These are phyloP conservation scores for Erebia aethiops DNA, from an alignment of 2,888 invertebrate genomes.

Conservation along the genomic window DNA sequence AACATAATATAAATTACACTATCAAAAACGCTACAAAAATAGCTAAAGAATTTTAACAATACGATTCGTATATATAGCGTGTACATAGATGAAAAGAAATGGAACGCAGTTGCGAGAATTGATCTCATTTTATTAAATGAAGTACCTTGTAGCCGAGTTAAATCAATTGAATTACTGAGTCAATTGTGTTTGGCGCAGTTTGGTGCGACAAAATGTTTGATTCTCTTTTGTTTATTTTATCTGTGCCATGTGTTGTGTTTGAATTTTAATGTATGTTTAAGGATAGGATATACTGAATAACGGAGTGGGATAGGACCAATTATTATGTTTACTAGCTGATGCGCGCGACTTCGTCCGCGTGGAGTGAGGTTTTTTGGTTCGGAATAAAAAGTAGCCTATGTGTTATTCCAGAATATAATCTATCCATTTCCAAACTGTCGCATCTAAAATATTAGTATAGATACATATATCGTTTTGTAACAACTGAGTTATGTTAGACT, in stretches of 20 bases:
- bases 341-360: too few relatives aligned
- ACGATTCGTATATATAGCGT: conserved; percentile 21
- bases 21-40: conserved; percentile 31
- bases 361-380: too few relatives aligned
- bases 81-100: conserved; percentile 12
- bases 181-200: conserved; percentile 18
- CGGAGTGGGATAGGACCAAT: neutral
- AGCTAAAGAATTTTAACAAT: conserved; percentile 22
- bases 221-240: conserved; percentile 11
- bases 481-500: too few relatives aligned
- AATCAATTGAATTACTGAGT: conserved; percentile 16
- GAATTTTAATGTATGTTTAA: neutral
- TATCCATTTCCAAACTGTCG: too few relatives aligned
- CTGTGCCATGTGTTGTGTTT: neutral
- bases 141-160: conserved; percentile 9
- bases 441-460: too few relatives aligned
- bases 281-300: neutral
- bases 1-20: conserved; percentile 33
- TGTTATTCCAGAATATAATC: too few relatives aligned
- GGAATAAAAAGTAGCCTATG: too few relatives aligned
- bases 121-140: conserved; percentile 24
- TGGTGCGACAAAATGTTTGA: conserved; percentile 6
- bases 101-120: conserved; percentile 21
- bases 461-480: neutral
- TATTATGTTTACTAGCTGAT: neutral